Percentiles rank a stretch among this genome's conserved stretches.
Evolutionary conservation across 2,888 invertebrate genomes (phyloP).

Genomic region (Alviniconcha strummeri): DNA sequence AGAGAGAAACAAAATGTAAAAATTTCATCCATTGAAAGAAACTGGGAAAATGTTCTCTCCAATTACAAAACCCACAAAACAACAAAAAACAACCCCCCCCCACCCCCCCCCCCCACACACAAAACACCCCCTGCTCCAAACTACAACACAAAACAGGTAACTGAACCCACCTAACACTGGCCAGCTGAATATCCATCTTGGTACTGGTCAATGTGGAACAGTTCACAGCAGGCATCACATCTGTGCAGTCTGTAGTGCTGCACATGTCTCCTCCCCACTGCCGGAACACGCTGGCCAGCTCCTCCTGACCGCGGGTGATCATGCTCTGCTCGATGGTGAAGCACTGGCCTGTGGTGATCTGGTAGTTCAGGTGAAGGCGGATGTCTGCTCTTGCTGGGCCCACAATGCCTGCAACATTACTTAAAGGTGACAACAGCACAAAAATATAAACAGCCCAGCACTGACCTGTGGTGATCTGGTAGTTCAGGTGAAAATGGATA

Average conservation of each 20-base stretch:
- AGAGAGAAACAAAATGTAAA: too few species aligned
- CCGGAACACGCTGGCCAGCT: conserved; percentile 5
- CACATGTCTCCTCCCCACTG: conserved; percentile 27
- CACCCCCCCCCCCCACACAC: background rate
- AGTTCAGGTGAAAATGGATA: too few species aligned
- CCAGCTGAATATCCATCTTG: conserved; percentile 16
- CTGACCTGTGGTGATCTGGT: too few species aligned
- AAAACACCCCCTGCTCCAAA: background rate
- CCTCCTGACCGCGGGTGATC: background rate
- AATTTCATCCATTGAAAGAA: too few species aligned
- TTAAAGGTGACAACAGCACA: too few species aligned
- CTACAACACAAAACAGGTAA: background rate
- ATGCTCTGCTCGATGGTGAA: conserved; percentile 25
- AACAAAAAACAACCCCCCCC: background rate
- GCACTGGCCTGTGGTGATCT: conserved; percentile 25
- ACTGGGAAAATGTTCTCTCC: too few species aligned
- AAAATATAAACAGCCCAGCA: too few species aligned
- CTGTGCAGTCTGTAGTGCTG: conserved; percentile 3
- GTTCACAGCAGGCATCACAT: conserved; percentile 17
- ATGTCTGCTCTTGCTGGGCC: conserved; percentile 17
- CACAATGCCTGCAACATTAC: conserved; percentile 19
- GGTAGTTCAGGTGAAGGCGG: conserved; percentile 16
- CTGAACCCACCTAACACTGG: conserved; percentile 22
- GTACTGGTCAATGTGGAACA: conserved; percentile 22
- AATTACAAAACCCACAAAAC: too few species aligned